Percentiles rank a stretch among this genome's conserved stretches.
Evolutionary conservation across 1,140 invertebrate genomes (phyloP).

Genomic region (Nixonia krombeini): DNA sequence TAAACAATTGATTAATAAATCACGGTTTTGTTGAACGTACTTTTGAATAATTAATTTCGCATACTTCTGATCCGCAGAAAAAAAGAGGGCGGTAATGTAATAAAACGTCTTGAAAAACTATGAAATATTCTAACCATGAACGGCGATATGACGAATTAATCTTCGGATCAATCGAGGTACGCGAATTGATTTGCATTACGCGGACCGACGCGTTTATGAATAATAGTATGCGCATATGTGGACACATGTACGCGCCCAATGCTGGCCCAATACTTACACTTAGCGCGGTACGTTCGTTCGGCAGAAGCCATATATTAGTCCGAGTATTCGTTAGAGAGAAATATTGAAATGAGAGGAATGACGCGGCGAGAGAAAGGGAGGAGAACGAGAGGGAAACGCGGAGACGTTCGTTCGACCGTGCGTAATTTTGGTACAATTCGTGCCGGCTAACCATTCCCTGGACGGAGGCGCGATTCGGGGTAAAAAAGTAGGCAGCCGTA

Average conservation of each 20-base stretch:
- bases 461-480: slow-evolving; percentile 29
- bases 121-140: too few species aligned
- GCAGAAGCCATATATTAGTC: slow-evolving; percentile 69
- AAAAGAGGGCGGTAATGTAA: too few species aligned
- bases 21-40: too few species aligned
- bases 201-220: slow-evolving; percentile 52
- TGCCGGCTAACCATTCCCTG: slow-evolving; percentile 42
- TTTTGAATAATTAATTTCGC: too few species aligned
- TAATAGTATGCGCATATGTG: slow-evolving; percentile 33
- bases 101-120: too few species aligned
- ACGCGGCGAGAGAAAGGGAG: slow-evolving; percentile 37
- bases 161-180: slow-evolving; percentile 35
- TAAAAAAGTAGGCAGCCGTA: slow-evolving; percentile 16
- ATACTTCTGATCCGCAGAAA: too few species aligned
- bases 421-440: slow-evolving; percentile 63
- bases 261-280: slow-evolving; percentile 46
- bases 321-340: slow-evolving; percentile 65
- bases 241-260: too few species aligned
- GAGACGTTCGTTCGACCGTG: slow-evolving; percentile 57
- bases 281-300: slow-evolving; percentile 46
- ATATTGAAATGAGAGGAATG: slow-evolving; percentile 67
- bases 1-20: too few species aligned
- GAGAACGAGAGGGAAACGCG: slow-evolving; percentile 38
- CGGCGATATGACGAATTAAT: slow-evolving; percentile 33
- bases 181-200: slow-evolving; percentile 61